These are phyloP conservation scores for Rynchops niger DNA, from an alignment of 2,113 vertebrate species.

Conservation along the genomic window DNA sequence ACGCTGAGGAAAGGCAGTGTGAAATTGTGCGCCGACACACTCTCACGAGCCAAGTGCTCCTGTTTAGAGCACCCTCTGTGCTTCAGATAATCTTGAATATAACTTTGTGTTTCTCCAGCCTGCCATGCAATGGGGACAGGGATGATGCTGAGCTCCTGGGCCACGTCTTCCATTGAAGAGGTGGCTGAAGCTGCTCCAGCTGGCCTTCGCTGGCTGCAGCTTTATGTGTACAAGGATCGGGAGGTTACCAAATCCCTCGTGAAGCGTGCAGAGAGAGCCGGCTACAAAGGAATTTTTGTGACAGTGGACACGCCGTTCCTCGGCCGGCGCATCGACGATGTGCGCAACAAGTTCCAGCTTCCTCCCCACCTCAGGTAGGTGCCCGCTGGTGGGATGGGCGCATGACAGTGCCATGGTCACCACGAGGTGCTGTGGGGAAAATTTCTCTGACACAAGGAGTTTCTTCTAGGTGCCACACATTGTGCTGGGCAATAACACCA, in stretches of 20 bases:
- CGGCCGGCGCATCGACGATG: constrained; percentile 84
- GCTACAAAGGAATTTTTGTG: constrained; percentile 90
- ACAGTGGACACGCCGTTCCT: constrained; percentile 93
- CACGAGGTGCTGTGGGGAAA: fast-evolving
- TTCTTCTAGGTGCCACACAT: not conserved
- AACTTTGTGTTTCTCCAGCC: constrained; percentile 68
- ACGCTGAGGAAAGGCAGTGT: not conserved
- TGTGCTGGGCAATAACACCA: fast-evolving
- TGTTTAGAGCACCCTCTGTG: not conserved
- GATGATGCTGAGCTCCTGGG: constrained; percentile 98
- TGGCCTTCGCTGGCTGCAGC: constrained; percentile 84
- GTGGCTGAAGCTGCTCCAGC: constrained; percentile 77
- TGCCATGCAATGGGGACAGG: constrained; percentile 83
- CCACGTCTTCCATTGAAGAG: constrained; percentile 93
- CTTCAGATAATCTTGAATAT: not conserved
- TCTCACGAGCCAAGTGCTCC: not conserved
- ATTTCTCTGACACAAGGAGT: not conserved
- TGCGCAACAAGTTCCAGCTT: constrained; percentile 91
- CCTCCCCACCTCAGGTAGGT: constrained; percentile 89
- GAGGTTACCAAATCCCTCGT: constrained; percentile 85
- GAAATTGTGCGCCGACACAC: fast-evolving
- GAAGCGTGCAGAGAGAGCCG: constrained; percentile 81
- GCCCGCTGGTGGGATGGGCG: not conserved
- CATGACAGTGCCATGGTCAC: not conserved
- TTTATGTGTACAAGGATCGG: constrained; percentile 93